Evolutionary conservation across 2,113 vertebrate genomes (phyloP).

Genomic region (Ophiodon elongatus): DNA sequence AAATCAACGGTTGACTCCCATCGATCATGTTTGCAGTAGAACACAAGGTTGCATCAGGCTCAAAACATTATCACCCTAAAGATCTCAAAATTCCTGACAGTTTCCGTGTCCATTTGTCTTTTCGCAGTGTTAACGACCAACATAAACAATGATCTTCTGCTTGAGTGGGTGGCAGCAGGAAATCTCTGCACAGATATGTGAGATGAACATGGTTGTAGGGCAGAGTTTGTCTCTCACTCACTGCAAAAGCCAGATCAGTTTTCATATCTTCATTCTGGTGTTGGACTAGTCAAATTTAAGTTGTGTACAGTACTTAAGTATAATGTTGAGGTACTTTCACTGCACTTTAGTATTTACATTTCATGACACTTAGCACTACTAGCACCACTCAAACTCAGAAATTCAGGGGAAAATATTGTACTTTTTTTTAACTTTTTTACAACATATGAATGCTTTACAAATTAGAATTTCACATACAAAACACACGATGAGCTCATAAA

Average conservation of each 20-base stretch:
- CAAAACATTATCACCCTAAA: not conserved
- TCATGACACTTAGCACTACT: no score
- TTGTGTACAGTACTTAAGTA: not conserved
- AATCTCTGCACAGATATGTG: not conserved
- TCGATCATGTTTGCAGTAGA: no score
- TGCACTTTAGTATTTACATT: not conserved
- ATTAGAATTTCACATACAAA: not conserved
- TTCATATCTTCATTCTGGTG: not conserved
- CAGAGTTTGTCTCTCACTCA: not conserved
- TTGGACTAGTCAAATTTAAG: not conserved
- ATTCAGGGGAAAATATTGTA: not conserved
- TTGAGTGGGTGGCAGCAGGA: not conserved
- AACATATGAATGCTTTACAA: not conserved
- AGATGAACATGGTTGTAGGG: not conserved
- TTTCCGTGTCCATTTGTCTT: not conserved
- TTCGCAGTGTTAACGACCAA: no score
- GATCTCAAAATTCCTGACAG: not conserved
- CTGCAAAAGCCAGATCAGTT: not conserved
- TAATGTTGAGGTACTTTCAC: not conserved
- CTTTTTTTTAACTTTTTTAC: not conserved
- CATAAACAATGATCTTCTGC: not conserved
- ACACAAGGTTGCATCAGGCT: no score
- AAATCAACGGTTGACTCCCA: no score
- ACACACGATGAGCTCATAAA: not conserved
- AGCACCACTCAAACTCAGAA: not conserved